These are phyloP conservation scores for Harpalus rubripes DNA, from an alignment of 2,888 invertebrate genomes.

Conservation along the genomic window DNA sequence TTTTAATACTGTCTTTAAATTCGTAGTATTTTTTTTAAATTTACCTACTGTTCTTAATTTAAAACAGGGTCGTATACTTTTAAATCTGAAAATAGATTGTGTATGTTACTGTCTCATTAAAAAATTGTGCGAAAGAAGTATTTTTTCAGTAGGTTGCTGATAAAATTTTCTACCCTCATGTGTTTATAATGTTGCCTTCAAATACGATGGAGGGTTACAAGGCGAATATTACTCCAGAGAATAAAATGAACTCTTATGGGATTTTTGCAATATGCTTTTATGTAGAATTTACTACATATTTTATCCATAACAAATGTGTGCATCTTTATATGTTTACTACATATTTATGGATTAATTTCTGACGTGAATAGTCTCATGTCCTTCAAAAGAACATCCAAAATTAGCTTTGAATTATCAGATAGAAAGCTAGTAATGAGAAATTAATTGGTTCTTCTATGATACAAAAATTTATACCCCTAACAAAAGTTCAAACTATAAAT, in stretches of 20 bases:
- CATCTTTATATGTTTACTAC: constrained; percentile 18
- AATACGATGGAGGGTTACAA: constrained; percentile 20
- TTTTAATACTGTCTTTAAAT: no score
- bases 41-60: no score
- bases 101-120: no score
- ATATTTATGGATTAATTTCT: constrained; percentile 25
- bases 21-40: no score
- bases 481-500: constrained; percentile 31
- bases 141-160: background rate
- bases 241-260: constrained; percentile 6
- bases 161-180: background rate
- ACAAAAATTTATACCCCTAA: constrained; percentile 20
- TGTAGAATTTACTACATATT: constrained; percentile 39
- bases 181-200: constrained; percentile 13
- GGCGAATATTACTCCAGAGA: constrained; percentile 16
- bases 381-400: constrained; percentile 35
- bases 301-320: constrained; percentile 7
- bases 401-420: constrained; percentile 32
- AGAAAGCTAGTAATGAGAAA: constrained; percentile 34
- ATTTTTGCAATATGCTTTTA: constrained; percentile 30
- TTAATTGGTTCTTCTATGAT: constrained; percentile 43
- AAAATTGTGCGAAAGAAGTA: no score
- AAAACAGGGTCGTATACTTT: no score
- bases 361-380: background rate
- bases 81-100: no score